Conservation (phyloP, 64 coral and sea anemone species). For the Porites australiensis region DNA sequence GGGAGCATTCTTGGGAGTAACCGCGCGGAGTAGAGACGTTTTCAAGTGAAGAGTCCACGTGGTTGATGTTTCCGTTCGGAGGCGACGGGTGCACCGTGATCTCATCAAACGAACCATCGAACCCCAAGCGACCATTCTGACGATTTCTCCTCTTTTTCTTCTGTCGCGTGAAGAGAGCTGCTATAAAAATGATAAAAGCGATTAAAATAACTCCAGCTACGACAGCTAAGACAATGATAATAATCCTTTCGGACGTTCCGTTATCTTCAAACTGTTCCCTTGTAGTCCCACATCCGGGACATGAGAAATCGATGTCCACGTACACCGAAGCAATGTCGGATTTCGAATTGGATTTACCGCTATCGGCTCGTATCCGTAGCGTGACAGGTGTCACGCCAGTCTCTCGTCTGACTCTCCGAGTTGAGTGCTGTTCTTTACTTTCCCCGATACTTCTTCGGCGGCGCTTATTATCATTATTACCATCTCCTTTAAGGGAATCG, state of each 20-base stretch:
- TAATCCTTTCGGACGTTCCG: constrained; percentile 23
- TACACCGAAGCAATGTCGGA: not conserved
- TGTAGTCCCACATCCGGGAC: constrained; percentile 24
- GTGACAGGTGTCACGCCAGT: constrained; percentile 5
- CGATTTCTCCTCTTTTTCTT: constrained; percentile 77
- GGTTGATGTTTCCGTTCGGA: constrained; percentile 77
- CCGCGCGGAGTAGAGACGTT: constrained; percentile 60
- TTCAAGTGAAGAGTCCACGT: constrained; percentile 75
- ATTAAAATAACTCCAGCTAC: constrained; percentile 71
- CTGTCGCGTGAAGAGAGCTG: constrained; percentile 60
- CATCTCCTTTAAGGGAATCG: constrained; percentile 64
- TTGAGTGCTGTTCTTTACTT: not conserved
- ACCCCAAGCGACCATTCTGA: constrained; percentile 57
- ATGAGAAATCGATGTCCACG: constrained; percentile 49
- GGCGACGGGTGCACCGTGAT: constrained; percentile 73
- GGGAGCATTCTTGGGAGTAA: constrained; percentile 71
- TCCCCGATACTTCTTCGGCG: constrained; percentile 50
- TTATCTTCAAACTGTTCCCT: not conserved
- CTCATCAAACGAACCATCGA: constrained; percentile 90
- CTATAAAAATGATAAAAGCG: constrained; percentile 69
- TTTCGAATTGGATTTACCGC: constrained; percentile 59
- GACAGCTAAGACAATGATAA: constrained; percentile 71
- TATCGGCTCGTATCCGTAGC: constrained; percentile 60
- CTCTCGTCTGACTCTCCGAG: constrained; percentile 45
- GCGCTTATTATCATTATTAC: not conserved